phyloP scores from a whole-genome alignment of 1,140 invertebrate genomes.

The Zaprionus capensis region DNA sequence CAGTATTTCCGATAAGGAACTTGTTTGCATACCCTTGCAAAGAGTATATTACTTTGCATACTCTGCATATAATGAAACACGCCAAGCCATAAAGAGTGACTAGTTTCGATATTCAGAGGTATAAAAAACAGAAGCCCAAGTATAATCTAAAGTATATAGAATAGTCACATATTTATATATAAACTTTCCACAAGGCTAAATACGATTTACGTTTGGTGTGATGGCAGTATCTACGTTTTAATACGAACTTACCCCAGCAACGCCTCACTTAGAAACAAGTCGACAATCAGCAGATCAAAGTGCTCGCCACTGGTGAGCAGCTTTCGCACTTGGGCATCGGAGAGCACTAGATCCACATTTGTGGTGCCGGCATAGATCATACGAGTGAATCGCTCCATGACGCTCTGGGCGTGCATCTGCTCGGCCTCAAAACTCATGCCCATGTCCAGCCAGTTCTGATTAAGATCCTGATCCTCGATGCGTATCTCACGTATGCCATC shows the following conservation, averaged over 20 bases:
- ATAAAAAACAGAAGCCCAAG: not conserved
- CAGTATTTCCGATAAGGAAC: conserved; percentile 1
- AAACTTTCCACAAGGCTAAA: not conserved
- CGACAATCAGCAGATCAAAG: conserved; percentile 77
- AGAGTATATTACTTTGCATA: not conserved
- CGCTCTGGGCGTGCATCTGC: conserved; percentile 65
- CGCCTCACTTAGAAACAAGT: conserved; percentile 79
- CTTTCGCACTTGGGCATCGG: conserved; percentile 62
- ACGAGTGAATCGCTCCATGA: conserved; percentile 70
- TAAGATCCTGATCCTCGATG: conserved; percentile 65
- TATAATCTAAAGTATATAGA: not conserved
- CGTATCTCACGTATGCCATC: conserved; percentile 64
- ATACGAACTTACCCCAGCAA: conserved; percentile 64
- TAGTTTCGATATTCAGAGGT: not conserved
- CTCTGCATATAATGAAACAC: not conserved
- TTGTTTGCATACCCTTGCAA: not conserved
- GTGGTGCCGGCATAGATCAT: conserved; percentile 76
- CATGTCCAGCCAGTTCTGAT: conserved; percentile 85
- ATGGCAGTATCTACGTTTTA: not conserved
- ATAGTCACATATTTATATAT: not conserved
- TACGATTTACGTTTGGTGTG: not conserved
- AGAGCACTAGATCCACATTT: conserved; percentile 71
- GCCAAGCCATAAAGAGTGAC: not conserved
- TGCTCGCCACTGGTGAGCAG: conserved; percentile 66
- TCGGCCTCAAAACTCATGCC: conserved; percentile 74